Conservation (phyloP, 2,888 invertebrate genomes). For the Apamea sordens region DNA sequence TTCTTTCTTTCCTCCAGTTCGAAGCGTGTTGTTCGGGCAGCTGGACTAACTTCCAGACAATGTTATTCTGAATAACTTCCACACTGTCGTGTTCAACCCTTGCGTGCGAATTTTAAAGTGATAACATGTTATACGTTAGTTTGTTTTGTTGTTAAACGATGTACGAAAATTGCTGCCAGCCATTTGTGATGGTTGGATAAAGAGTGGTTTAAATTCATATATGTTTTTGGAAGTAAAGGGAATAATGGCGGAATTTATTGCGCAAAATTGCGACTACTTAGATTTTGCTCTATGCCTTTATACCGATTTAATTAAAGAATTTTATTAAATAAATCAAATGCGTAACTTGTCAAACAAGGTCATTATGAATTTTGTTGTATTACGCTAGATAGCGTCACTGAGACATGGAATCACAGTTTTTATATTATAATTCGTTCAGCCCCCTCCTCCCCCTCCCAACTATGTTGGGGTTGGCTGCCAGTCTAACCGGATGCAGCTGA, state of each 20-base stretch:
- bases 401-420: neutral
- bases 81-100: constrained; percentile 64
- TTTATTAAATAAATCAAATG: neutral
- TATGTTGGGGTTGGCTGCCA: too few species aligned
- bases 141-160: constrained; percentile 50
- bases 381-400: neutral
- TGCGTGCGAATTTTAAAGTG: constrained; percentile 66
- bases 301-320: too few species aligned
- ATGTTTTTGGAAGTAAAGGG: neutral
- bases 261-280: neutral
- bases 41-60: constrained; percentile 65
- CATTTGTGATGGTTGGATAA: constrained; percentile 6
- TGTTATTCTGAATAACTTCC: constrained; percentile 67
- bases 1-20: constrained; percentile 21
- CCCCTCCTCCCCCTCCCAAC: too few species aligned
- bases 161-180: constrained; percentile 34
- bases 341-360: neutral
- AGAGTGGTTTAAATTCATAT: constrained; percentile 1
- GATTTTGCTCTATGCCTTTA: neutral
- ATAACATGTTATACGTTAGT: constrained; percentile 57
- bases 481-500: too few species aligned
- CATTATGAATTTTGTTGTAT: neutral
- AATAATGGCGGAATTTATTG: neutral
- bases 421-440: neutral
- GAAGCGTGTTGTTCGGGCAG: constrained; percentile 52